Evolutionary conservation across 2,797 vertebrate species (phyloP).

Genomic region (Micrastur ruficollis): DNA sequence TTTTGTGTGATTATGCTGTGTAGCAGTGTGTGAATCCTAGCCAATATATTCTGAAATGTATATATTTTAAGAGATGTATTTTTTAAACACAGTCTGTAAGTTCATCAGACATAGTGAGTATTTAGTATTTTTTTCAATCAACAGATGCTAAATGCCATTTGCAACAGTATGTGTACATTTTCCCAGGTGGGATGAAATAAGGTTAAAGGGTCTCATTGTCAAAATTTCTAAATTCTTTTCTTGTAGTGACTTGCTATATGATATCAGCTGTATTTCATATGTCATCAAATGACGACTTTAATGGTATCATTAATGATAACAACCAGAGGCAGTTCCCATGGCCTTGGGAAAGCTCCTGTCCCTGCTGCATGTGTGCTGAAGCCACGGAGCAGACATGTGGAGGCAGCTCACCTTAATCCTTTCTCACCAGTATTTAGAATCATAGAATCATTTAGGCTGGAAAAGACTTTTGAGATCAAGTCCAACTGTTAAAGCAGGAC

Average conservation of each 20-base stretch:
- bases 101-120: neutral
- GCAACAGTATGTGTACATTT: neutral
- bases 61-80: neutral
- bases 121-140: neutral
- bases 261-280: neutral
- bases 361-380: neutral
- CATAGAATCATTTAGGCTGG: no score
- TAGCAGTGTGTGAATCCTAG: neutral
- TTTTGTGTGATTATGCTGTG: neutral
- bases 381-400: neutral
- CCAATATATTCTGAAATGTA: neutral
- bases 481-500: no score
- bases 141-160: neutral
- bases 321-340: neutral
- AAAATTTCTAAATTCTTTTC: neutral
- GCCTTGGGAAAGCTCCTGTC: neutral
- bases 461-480: no score
- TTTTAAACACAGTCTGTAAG: neutral
- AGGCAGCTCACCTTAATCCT: neutral
- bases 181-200: neutral
- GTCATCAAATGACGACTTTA: neutral
- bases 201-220: neutral
- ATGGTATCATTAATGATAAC: fast-evolving
- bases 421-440: neutral
- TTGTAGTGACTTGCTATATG: neutral